Conservation (phyloP, 2,888 invertebrate genomes). For the Notodonta ziczac region DNA sequence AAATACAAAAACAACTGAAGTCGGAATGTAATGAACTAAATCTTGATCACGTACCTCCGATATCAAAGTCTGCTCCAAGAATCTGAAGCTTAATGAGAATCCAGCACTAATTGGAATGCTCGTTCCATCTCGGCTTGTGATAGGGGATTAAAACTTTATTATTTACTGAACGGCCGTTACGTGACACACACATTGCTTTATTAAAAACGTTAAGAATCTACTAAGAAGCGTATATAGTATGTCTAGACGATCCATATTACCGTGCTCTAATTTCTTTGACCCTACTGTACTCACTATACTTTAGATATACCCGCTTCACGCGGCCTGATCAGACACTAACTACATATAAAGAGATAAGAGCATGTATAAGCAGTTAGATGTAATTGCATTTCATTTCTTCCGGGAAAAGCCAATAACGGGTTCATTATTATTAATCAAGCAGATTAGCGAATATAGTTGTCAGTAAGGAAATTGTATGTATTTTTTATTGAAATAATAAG, state of each 20-base stretch:
- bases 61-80: slow-evolving; percentile 73
- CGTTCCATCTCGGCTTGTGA: slow-evolving; percentile 61
- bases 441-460: too few relatives aligned
- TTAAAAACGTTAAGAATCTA: slow-evolving; percentile 20
- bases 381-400: too few relatives aligned
- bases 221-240: not conserved
- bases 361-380: too few relatives aligned
- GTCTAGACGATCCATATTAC: not conserved
- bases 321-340: too few relatives aligned
- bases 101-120: slow-evolving; percentile 79
- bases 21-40: slow-evolving; percentile 61
- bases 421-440: too few relatives aligned
- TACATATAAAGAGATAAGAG: too few relatives aligned
- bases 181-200: slow-evolving; percentile 30
- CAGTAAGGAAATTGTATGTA: too few relatives aligned
- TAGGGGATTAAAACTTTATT: slow-evolving; percentile 63
- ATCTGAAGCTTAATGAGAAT: slow-evolving; percentile 78
- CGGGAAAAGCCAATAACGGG: too few relatives aligned
- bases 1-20: slow-evolving; percentile 34
- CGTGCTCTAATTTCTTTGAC: not conserved
- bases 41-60: slow-evolving; percentile 76
- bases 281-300: too few relatives aligned
- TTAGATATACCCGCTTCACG: too few relatives aligned
- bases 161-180: slow-evolving; percentile 51
- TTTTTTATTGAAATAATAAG: too few relatives aligned